These are phyloP conservation scores for Aquatica leii DNA, from an alignment of 2,888 invertebrate species.

Conservation along the genomic window DNA sequence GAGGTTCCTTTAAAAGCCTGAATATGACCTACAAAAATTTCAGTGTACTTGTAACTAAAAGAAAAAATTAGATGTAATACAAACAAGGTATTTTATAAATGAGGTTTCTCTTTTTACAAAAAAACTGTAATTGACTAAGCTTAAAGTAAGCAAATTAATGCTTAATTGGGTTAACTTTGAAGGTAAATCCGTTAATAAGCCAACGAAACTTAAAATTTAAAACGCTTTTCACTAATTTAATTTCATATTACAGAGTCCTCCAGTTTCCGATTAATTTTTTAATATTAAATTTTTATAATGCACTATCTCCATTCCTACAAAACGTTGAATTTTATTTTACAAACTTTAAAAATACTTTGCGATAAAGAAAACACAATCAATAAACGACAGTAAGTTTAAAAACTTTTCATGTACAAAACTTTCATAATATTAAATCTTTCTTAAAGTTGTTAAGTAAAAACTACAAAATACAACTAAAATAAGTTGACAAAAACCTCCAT, in stretches of 20 bases:
- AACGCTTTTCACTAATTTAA: background rate
- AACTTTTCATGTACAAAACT: background rate
- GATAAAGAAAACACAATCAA: constrained; percentile 1
- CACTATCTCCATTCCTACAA: background rate
- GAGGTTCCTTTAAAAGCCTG: constrained; percentile 18
- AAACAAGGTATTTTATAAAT: too few relatives aligned
- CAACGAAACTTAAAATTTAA: background rate
- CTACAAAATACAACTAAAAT: background rate
- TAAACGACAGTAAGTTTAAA: constrained; percentile 5
- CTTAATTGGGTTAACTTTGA: constrained; percentile 4
- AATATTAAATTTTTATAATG: background rate
- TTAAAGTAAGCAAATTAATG: background rate
- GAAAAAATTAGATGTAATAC: too few relatives aligned
- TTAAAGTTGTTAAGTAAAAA: constrained; percentile 4
- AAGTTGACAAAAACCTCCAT: background rate
- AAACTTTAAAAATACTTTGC: background rate
- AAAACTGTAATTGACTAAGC: background rate
- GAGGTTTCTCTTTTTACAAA: background rate
- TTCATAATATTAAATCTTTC: constrained; percentile 7
- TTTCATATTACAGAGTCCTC: background rate
- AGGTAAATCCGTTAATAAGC: background rate
- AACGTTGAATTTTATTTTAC: background rate
- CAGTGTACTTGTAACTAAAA: background rate
- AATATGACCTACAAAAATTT: constrained; percentile 16
- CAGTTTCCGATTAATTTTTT: too few relatives aligned